Conservation (phyloP, 2,888 invertebrate species). For the Euclidia mi region DNA sequence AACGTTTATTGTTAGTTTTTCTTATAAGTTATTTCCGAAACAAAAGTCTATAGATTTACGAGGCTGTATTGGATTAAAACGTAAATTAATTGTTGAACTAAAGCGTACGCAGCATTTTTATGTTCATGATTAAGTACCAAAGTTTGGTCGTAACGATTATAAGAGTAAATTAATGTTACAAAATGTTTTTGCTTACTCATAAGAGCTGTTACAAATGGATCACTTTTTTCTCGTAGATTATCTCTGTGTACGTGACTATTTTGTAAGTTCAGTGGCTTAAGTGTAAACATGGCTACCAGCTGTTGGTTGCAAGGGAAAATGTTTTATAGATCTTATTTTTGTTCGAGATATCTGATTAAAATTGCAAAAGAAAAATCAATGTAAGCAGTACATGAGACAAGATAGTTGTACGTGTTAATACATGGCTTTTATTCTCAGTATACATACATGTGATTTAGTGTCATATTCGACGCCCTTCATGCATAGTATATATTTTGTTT, state of each 20-base stretch:
- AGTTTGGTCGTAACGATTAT: conserved; percentile 48
- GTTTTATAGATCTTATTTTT: too few relatives aligned
- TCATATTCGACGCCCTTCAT: too few relatives aligned
- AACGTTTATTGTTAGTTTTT: background rate
- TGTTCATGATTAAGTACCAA: conserved; percentile 47
- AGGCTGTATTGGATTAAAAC: conserved; percentile 49
- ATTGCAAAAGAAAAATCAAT: too few relatives aligned
- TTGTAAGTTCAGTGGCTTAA: too few relatives aligned
- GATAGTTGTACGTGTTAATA: too few relatives aligned
- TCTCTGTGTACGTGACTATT: background rate
- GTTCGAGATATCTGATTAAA: too few relatives aligned
- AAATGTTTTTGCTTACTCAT: conserved; percentile 44
- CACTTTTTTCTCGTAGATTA: background rate
- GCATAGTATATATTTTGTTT: too few relatives aligned
- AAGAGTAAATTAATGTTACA: conserved; percentile 35
- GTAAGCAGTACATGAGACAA: too few relatives aligned
- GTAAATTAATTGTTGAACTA: conserved; percentile 52
- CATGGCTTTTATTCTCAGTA: too few relatives aligned
- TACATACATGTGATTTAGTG: too few relatives aligned
- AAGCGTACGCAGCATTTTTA: conserved; percentile 46
- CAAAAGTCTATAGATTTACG: conserved; percentile 41
- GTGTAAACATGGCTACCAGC: too few relatives aligned
- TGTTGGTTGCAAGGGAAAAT: too few relatives aligned
- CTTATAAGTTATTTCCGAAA: conserved; percentile 17
- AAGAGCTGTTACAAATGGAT: background rate